Base-by-base conservation (phyloP, 2,113 vertebrate species). In the Gallinago paraguaiae region DNA sequence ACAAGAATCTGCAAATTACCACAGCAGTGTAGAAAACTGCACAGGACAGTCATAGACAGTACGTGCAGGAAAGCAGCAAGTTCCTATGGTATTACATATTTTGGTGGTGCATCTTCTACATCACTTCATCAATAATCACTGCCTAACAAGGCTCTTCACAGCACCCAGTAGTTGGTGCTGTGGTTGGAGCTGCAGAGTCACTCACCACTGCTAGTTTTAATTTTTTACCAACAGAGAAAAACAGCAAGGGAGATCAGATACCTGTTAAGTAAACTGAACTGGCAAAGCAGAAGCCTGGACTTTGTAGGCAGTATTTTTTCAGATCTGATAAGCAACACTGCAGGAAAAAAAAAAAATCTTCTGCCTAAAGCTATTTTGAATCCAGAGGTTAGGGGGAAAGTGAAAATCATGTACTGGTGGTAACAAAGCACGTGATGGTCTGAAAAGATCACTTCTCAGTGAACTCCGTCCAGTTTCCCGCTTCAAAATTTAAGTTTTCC, bases 321-420 rank as follows among this genome's bases (percentile, higher is more conserved):
- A 53, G 35, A 45, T 28, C 61, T 69, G 28, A 88, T 79, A 86
- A 63, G 7, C 31, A 48, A 48, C 12, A 9, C 31, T 35, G 3
- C 10, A 53, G 9, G 7, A 11, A 63, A 68, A 69, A 79, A 68
- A 69, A 79, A 60, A 20, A 31, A 18, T 37, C 11, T 69, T 43
- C 39, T 68, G 17, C 37, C 41, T 68, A 7, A 85, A 51, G 27
- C 16, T 54, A 18, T 72, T 77, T 63, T 83, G 57, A 80, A 39
- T 43, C 24, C 1, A 19, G 17, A 19, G 28, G 28, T 31, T 43
- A 3, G 6, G 4, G 10, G 5, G 11, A 14, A 19, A 4, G 7
- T 18, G 11, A 43, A 59, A 15, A 64, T 50, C 27, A 8, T 7
- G 11, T 39, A 25, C 17, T 46, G 5, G 24, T 30, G 8, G 67